These are phyloP conservation scores for Falco peregrinus DNA, from an alignment of 2,797 vertebrate genomes.

Conservation along the genomic window DNA sequence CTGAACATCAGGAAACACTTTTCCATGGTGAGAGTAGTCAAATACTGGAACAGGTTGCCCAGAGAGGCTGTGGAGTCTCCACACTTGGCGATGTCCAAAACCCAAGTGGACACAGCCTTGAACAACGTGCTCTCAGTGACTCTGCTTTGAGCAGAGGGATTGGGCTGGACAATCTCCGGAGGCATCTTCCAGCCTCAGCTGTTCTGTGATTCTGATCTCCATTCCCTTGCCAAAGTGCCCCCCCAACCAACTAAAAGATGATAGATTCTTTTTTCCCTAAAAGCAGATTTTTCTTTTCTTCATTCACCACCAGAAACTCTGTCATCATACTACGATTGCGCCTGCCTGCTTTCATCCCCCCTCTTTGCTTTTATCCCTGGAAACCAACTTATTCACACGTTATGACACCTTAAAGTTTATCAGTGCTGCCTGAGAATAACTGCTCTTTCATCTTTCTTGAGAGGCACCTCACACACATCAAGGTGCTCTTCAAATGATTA, in stretches of 20 bases:
- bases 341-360: background rate
- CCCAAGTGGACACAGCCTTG: background rate
- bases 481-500: background rate
- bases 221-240: background rate
- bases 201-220: background rate
- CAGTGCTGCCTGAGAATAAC: background rate
- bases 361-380: background rate
- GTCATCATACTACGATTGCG: background rate
- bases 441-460: background rate
- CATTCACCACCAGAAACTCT: background rate
- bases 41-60: background rate
- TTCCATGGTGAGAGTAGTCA: background rate
- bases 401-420: background rate
- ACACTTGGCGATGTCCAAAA: background rate
- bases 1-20: background rate
- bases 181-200: background rate
- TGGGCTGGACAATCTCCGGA: background rate
- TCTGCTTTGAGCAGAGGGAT: background rate
- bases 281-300: background rate
- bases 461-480: background rate
- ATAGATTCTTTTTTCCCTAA: background rate
- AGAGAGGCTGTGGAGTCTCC: background rate
- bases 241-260: background rate
- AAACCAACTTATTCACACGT: background rate
- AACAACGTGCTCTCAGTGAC: background rate